Percentiles rank a stretch among this genome's conserved stretches.
phyloP scores from a whole-genome alignment of 2,888 invertebrate genomes.

The Aelia acuminata region DNA sequence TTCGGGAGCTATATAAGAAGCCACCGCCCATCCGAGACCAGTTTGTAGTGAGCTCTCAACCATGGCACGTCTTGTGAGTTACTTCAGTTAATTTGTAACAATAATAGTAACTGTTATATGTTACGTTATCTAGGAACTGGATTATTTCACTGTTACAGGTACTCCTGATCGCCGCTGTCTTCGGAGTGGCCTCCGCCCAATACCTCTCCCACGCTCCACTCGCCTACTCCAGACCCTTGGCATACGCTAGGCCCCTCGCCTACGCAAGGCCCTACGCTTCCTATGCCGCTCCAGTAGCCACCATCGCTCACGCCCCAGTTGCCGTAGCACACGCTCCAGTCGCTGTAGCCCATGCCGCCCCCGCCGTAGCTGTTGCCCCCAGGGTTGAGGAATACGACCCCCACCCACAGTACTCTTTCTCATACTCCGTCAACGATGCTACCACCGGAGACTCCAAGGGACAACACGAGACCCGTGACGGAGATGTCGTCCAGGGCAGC shows the following conservation, averaged over 20 bases:
- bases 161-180: conserved; percentile 28
- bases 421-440: conserved; percentile 55
- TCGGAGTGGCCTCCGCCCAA: conserved; percentile 41
- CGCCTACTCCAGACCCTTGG: conserved; percentile 16
- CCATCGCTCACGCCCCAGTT: conserved; percentile 49
- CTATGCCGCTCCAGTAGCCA: conserved; percentile 39
- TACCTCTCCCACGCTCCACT: conserved; percentile 7
- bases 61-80: conserved; percentile 46
- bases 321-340: conserved; percentile 59
- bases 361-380: conserved; percentile 7
- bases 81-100: background rate
- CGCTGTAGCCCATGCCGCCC: conserved; percentile 49
- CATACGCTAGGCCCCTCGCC: conserved; percentile 50
- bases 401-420: conserved; percentile 56
- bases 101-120: background rate
- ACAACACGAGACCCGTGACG: conserved; percentile 56
- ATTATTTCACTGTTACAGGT: background rate
- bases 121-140: background rate
- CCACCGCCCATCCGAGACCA: background rate
- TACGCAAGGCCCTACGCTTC: conserved; percentile 28
- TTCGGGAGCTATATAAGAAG: conserved; percentile 38
- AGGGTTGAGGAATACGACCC: conserved; percentile 59
- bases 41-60: background rate
- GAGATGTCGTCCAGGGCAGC: conserved; percentile 58
- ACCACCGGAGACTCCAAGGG: conserved; percentile 56